Base-by-base conservation (phyloP, 2,888 invertebrate genomes). In the Rugalucina vietnamica region DNA sequence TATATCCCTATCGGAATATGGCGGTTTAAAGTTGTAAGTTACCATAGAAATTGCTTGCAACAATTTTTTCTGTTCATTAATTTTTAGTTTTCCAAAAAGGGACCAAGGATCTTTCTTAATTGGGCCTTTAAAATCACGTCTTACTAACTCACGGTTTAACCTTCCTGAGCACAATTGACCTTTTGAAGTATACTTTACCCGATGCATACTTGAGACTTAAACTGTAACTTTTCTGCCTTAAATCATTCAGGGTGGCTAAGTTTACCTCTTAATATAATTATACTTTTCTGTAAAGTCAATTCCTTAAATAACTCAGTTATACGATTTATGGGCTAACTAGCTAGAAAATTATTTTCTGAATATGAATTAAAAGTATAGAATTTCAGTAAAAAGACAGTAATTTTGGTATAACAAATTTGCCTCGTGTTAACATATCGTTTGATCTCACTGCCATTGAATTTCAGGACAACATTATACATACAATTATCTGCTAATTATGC, bases 301-400 rank as follows among this genome's bases (percentile, higher is more conserved):
- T 65, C 65, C 65, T 65, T 65, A 65, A 65, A 65, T 65, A 65
- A 65, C 65, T 65, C 10, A 65, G 65, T 65, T 18, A 29, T 34
- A 65, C 34, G 65, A 65, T 65, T 65, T 65, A 65, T 65, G 65
- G 32, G 32, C 65, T 65, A 65, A 65, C 65, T 34, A 65, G 65
- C 34, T 34, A 65, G 65, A 65, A 65, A 65, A 65, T 65, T 65
- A 65, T 65, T 65, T n/a, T 65, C 65, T 8, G 34, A 65, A 65
- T 65, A 65, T 65, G 65, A 65, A 34, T 65, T 65, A 34, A 65
- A 65, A 65, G 65, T 65, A 65, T 65, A 29, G 34, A 12, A 18
- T 65, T 65, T 65, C 65, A 32, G 29, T 21, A 5, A 32, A 65
- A 65, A 65, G 34, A 65, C 65, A 34, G 65, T 65, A 65, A 65